A percentile compares a stretch with the other conserved stretches of the same genome.
Conservation (phyloP, 2,888 invertebrate genomes). For the Hybos culiciformis region DNA sequence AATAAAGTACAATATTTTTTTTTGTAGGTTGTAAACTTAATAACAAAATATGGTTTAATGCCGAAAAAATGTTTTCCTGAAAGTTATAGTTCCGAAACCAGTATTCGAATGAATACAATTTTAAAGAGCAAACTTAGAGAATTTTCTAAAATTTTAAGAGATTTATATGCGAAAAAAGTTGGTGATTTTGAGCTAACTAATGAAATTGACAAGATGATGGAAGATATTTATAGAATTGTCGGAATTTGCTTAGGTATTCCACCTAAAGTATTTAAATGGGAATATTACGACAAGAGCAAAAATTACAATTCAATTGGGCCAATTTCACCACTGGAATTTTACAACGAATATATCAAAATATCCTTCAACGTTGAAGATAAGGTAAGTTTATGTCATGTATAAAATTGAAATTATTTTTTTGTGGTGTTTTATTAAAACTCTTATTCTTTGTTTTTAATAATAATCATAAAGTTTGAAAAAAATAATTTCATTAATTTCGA, state of each 20-base stretch:
- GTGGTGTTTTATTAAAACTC: too few relatives aligned
- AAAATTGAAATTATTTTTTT: too few relatives aligned
- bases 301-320: constrained; percentile 58
- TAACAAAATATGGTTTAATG: constrained; percentile 76
- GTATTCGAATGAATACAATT: constrained; percentile 60
- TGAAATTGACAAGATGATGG: constrained; percentile 56
- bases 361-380: constrained; percentile 70
- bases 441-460: too few relatives aligned
- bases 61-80: constrained; percentile 83
- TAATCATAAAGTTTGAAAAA: too few relatives aligned
- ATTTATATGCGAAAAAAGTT: constrained; percentile 45
- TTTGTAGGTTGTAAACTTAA: constrained; percentile 71
- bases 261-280: constrained; percentile 63
- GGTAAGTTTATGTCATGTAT: too few relatives aligned
- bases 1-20: too few relatives aligned
- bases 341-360: constrained; percentile 61
- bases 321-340: constrained; percentile 66
- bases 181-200: constrained; percentile 47
- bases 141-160: constrained; percentile 58
- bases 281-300: constrained; percentile 73
- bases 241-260: constrained; percentile 75
- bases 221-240: constrained; percentile 63
- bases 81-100: constrained; percentile 61
- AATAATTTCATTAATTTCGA: too few relatives aligned
- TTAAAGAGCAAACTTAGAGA: constrained; percentile 77